A percentile compares a stretch with the other conserved stretches of the same genome.
phyloP scores from a whole-genome alignment of 2,797 vertebrate species.

The Neostethus bicornis region DNA sequence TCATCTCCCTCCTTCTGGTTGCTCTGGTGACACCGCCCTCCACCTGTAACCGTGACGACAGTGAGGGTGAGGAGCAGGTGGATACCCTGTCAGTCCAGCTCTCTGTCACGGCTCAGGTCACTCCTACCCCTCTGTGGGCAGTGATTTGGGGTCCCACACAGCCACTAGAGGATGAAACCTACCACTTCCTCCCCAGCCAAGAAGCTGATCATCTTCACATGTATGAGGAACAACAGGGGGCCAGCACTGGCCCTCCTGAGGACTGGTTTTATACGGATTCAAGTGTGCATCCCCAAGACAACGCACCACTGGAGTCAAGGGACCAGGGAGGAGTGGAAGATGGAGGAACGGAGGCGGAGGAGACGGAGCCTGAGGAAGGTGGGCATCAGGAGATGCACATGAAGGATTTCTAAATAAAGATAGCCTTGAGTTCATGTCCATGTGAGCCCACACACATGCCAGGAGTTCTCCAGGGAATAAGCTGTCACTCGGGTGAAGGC shows the following conservation, averaged over 20 bases:
- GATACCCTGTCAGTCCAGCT: conserved; percentile 71
- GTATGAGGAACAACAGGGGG: conserved; percentile 49
- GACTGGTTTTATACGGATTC: conserved; percentile 64
- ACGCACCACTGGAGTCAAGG: conserved; percentile 60
- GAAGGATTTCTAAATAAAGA: conserved; percentile 69
- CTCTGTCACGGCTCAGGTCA: conserved; percentile 79
- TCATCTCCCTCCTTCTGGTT: conserved; percentile 76
- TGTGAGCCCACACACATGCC: conserved; percentile 45
- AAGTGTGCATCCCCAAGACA: conserved; percentile 62
- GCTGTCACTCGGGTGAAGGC: conserved; percentile 67
- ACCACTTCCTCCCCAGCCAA: conserved; percentile 79
- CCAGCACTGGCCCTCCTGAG: conserved; percentile 56
- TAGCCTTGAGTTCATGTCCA: conserved; percentile 40
- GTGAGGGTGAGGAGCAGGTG: conserved; percentile 68
- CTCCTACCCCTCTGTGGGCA: conserved; percentile 82
- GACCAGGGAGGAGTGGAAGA: conserved; percentile 53
- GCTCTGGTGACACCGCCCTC: conserved; percentile 69
- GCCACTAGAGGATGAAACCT: conserved; percentile 80
- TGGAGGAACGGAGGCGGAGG: conserved; percentile 67
- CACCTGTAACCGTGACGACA: conserved; percentile 75
- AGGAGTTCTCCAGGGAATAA: conserved; percentile 64
- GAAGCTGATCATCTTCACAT: conserved; percentile 68
- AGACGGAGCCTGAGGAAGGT: conserved; percentile 79
- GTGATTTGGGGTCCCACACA: conserved; percentile 85
- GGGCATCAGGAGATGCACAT: conserved; percentile 57